phyloP scores from a whole-genome alignment of 2,113 vertebrate genomes.

The Morone saxatilis region DNA sequence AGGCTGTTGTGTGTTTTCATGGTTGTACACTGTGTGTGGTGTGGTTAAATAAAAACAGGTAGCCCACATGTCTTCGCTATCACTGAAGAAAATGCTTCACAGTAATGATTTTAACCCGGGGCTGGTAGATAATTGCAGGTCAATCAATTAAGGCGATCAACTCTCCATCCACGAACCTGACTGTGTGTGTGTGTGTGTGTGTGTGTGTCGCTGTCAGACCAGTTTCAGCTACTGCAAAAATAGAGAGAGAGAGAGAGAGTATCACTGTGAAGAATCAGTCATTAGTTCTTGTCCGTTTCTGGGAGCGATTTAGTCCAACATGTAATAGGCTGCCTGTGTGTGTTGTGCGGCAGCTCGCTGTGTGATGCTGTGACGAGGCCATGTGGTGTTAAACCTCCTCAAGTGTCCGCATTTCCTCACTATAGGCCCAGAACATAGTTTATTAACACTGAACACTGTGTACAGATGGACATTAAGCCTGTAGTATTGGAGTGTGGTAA shows the following conservation, averaged over 20 bases:
- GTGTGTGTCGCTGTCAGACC: conserved; percentile 5
- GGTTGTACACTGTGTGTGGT: neutral
- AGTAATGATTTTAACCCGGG: conserved; percentile 30
- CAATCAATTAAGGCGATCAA: conserved; percentile 65
- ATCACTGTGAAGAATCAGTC: conserved; percentile 5
- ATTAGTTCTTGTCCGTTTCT: conserved; percentile 18
- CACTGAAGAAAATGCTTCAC: conserved; percentile 21
- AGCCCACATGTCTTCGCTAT: neutral
- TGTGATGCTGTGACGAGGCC: conserved; percentile 46
- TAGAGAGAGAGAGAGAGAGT: neutral
- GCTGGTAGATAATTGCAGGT: conserved; percentile 51
- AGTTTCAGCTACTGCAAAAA: neutral
- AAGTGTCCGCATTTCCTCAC: conserved; percentile 6
- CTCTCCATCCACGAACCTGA: conserved; percentile 19
- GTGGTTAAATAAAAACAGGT: conserved; percentile 65
- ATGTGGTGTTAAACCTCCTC: conserved; percentile 49
- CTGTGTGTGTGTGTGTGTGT: conserved; percentile 23
- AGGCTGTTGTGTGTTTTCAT: conserved; percentile 12
- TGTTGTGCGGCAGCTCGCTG: conserved; percentile 14
- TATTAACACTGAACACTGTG: conserved; percentile 1
- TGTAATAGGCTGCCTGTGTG: neutral
- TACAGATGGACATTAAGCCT: neutral
- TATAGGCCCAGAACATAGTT: neutral
- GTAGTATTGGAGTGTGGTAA: neutral
- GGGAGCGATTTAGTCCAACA: neutral